A percentile compares a stretch with the other conserved stretches of the same genome.
phyloP scores from a whole-genome alignment of 2,888 invertebrate species.

The Aelia acuminata region DNA sequence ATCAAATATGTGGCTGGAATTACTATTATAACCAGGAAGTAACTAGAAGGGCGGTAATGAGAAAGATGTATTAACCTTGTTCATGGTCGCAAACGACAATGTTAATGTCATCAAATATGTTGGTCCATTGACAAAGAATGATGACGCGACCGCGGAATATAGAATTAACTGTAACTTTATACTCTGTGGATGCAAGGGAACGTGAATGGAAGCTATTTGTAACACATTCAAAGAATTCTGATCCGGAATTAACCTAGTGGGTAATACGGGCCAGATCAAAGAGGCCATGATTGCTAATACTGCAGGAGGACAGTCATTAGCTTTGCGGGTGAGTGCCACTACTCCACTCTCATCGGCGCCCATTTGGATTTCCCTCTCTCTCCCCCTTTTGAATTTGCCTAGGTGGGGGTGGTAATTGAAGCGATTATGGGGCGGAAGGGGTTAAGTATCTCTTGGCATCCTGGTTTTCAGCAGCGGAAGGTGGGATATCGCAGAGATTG shows the following conservation, averaged over 20 bases:
- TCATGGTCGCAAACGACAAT: too few species aligned
- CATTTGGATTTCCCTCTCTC: conserved; percentile 16
- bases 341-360: not conserved
- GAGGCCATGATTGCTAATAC: conserved; percentile 33
- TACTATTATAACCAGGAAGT: too few species aligned
- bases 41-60: too few species aligned
- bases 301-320: conserved; percentile 7
- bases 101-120: too few species aligned
- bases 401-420: not conserved
- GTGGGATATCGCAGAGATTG: not conserved
- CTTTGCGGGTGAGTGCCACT: conserved; percentile 1
- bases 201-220: not conserved
- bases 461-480: not conserved
- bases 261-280: not conserved
- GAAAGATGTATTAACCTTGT: too few species aligned
- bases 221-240: not conserved
- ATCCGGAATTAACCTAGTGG: not conserved
- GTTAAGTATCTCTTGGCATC: not conserved
- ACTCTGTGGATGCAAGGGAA: not conserved
- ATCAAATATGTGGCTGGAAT: too few species aligned
- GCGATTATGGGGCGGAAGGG: not conserved
- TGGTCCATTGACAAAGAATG: too few species aligned
- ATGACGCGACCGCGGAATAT: too few species aligned
- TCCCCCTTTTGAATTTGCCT: conserved; percentile 25
- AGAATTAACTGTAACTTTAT: too few species aligned